Conservation (phyloP, 2,113 vertebrate species). For the Callopanchax toddi region DNA sequence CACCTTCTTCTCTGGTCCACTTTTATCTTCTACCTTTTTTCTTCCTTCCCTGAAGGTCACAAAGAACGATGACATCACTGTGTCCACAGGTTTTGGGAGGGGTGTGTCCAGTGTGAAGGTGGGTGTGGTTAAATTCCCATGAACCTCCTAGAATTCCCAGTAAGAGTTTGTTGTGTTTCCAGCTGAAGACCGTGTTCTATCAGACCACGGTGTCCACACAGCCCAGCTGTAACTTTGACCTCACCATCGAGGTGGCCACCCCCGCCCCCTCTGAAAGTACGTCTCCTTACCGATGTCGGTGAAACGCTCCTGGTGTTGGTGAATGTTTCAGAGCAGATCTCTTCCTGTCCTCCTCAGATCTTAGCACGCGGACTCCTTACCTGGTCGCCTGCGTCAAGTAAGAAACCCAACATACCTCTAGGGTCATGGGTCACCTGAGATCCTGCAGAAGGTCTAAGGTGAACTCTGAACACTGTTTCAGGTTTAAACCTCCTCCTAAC, state of each 20-base stretch:
- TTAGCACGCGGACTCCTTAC: conserved; percentile 50
- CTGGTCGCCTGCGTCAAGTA: conserved; percentile 90
- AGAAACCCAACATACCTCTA: conserved; percentile 50
- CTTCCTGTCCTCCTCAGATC: conserved; percentile 47
- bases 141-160: not conserved
- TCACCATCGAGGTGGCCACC: conserved; percentile 54
- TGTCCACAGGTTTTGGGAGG: conserved; percentile 81
- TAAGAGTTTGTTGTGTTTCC: not conserved
- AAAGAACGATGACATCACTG: conserved; percentile 64
- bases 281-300: not conserved
- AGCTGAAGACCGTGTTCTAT: conserved; percentile 89
- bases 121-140: conserved; percentile 48
- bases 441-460: not conserved
- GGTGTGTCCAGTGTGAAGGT: conserved; percentile 90
- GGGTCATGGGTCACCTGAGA: not conserved
- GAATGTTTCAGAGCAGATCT: not conserved
- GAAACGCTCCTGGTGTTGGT: too few relatives aligned
- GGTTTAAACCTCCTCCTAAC: conserved; percentile 80
- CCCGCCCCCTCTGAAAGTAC: conserved; percentile 13
- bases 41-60: conserved; percentile 53
- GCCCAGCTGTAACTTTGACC: conserved; percentile 84
- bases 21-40: not conserved
- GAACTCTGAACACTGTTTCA: conserved; percentile 51
- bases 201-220: conserved; percentile 74
- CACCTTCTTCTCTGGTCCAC: not conserved